Evolutionary conservation across 64 coral and sea anemone species (phyloP).

Genomic region (Cladopsammia gracilis): DNA sequence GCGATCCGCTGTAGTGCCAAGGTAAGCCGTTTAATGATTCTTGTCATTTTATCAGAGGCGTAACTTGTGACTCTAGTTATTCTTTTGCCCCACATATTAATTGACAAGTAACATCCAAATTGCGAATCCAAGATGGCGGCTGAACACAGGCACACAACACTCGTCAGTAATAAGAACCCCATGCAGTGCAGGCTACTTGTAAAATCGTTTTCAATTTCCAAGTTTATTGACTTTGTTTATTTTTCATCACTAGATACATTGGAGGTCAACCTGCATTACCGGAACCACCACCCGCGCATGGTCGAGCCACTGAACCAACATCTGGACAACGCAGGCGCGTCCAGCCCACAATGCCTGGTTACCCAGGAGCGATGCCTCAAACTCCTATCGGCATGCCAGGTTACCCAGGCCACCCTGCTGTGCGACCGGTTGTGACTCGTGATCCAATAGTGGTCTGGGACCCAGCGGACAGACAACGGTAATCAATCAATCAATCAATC

Average conservation of each 20-base stretch:
- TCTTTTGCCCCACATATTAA: too few species aligned
- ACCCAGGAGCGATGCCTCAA: constrained; percentile 61
- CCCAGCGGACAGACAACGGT: constrained; percentile 93
- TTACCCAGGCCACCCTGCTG: constrained; percentile 81
- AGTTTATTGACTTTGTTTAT: too few species aligned
- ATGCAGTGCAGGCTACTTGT: too few species aligned
- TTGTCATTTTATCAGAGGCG: not conserved
- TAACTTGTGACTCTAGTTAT: too few species aligned
- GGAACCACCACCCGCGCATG: constrained; percentile 92
- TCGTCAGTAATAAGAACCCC: too few species aligned
- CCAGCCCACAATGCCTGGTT: constrained; percentile 51
- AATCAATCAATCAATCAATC: not conserved
- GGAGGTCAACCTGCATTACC: constrained; percentile 86
- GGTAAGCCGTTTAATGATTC: not conserved
- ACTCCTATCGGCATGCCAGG: constrained; percentile 69
- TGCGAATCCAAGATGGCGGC: too few species aligned
- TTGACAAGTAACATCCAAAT: too few species aligned
- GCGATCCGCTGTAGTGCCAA: constrained; percentile 14
- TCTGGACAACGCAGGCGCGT: constrained; percentile 86
- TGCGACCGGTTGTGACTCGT: constrained; percentile 89
- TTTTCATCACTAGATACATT: constrained; percentile 46
- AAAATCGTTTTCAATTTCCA: too few species aligned
- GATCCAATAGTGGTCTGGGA: constrained; percentile 98
- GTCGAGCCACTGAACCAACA: constrained; percentile 94
- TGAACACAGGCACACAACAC: too few species aligned